These are phyloP conservation scores for Parauchenoglanis punctatus DNA, from an alignment of 2,797 vertebrate genomes.

Conservation along the genomic window DNA sequence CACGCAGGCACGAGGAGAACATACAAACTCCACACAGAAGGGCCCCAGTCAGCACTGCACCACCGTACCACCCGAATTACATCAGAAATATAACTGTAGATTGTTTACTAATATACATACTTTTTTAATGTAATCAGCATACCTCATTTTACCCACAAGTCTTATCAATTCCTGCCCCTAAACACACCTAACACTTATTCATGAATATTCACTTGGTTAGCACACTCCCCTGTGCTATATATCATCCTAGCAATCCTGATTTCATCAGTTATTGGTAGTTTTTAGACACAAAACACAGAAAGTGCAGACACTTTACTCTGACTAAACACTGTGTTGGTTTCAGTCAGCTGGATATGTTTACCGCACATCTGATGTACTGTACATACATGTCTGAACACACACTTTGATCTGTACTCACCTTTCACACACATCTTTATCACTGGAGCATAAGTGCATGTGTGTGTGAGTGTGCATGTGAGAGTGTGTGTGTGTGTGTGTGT, in stretches of 20 bases:
- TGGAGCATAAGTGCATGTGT: not conserved
- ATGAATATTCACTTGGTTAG: not conserved
- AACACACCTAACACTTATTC: not conserved
- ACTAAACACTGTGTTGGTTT: not conserved
- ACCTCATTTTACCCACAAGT: not conserved
- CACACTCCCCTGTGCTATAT: not conserved
- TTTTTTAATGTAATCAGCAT: not conserved
- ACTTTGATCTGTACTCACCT: not conserved
- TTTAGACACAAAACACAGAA: not conserved
- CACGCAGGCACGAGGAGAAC: too few relatives aligned
- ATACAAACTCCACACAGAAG: too few relatives aligned
- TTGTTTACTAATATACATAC: too few relatives aligned
- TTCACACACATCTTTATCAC: not conserved
- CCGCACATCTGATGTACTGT: not conserved
- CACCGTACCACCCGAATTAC: too few relatives aligned
- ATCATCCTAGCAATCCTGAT: not conserved
- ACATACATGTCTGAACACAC: slow-evolving; percentile 22
- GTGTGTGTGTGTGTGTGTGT: not conserved
- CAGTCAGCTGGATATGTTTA: not conserved
- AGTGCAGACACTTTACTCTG: not conserved
- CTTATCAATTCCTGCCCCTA: too few relatives aligned
- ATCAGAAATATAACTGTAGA: too few relatives aligned
- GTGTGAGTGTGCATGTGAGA: not conserved
- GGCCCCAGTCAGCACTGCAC: too few relatives aligned
- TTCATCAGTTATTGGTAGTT: not conserved